phyloP scores from a whole-genome alignment of 2,113 vertebrate species.

The Penelope pileata region DNA sequence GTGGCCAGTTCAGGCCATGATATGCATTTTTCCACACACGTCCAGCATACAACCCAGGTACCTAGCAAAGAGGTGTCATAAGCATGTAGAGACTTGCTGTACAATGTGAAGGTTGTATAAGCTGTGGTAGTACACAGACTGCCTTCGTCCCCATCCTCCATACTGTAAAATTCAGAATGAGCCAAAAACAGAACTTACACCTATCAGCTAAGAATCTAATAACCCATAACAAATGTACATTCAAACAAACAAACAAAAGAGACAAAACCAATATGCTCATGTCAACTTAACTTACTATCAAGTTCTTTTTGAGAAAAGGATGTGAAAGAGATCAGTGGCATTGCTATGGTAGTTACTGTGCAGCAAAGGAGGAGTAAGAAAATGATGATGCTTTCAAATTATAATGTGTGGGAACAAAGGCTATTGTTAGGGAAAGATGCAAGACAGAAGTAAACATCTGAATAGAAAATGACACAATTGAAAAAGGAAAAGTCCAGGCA shows the following conservation, averaged over 20 bases:
- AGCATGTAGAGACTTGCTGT: neutral
- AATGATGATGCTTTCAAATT: neutral
- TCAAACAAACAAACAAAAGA: neutral
- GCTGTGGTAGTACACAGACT: neutral
- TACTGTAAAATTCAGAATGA: neutral
- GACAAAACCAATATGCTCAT: rapidly evolving
- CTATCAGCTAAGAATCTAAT: neutral
- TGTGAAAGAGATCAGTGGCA: neutral
- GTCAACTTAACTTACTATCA: neutral
- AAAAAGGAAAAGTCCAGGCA: neutral
- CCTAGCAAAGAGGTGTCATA: neutral
- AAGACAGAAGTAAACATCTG: neutral
- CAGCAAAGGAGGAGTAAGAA: neutral
- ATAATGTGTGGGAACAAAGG: neutral
- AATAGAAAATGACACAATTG: neutral
- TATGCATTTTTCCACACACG: no score
- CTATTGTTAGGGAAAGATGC: neutral
- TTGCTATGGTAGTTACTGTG: neutral
- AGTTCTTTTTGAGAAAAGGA: neutral
- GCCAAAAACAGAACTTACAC: neutral
- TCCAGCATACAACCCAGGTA: neutral
- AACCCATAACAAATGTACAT: neutral
- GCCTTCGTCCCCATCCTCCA: neutral
- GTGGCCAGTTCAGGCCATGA: no score
- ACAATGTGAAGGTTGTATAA: neutral